These are phyloP conservation scores for Saguinus oedipus DNA, from an alignment of 2,797 vertebrate genomes.

Conservation along the genomic window DNA sequence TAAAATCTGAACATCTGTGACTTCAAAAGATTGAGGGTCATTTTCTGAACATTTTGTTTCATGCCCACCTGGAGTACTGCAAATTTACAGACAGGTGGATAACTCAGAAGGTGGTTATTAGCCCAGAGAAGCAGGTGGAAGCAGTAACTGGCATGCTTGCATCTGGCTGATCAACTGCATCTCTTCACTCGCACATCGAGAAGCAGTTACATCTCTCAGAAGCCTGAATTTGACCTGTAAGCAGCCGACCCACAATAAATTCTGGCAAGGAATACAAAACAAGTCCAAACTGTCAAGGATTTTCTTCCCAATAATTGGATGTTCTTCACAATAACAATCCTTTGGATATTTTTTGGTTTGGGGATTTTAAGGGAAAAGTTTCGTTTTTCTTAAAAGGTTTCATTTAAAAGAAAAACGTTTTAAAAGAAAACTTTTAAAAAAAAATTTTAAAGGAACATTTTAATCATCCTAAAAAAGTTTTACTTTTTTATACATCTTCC, in stretches of 20 bases:
- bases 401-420: too few species aligned
- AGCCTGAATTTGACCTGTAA: not conserved
- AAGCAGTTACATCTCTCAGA: not conserved
- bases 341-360: not conserved
- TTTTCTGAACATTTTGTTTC: not conserved
- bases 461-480: not conserved
- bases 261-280: slow-evolving; percentile 35
- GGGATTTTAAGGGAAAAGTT: not conserved
- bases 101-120: not conserved
- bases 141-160: not conserved
- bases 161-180: not conserved
- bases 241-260: slow-evolving; percentile 35
- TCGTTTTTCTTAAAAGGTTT: not conserved
- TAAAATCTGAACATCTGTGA: not conserved
- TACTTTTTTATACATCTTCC: not conserved
- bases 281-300: not conserved
- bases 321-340: not conserved
- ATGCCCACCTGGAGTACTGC: not conserved
- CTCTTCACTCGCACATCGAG: not conserved
- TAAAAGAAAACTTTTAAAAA: not conserved
- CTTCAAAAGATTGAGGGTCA: not conserved
- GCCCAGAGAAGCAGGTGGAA: not conserved
- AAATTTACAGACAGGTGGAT: not conserved
- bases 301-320: not conserved
- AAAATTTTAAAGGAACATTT: too few species aligned